Evolutionary conservation across 2,888 invertebrate genomes (phyloP).

Genomic region (Drosophila diplacantha): DNA sequence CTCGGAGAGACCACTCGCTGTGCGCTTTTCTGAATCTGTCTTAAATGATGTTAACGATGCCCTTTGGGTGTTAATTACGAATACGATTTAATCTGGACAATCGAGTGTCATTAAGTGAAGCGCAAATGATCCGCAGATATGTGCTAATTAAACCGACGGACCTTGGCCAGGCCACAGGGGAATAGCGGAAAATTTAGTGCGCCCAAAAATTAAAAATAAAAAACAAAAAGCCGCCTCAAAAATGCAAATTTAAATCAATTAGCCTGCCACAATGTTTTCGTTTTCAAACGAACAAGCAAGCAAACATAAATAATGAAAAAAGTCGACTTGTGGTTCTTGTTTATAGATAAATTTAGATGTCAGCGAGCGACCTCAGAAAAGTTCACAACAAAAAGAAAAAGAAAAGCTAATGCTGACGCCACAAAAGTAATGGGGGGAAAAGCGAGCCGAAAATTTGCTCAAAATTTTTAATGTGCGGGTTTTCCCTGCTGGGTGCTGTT

Average conservation of each 20-base stretch:
- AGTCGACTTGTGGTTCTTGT: slow-evolving; percentile 35
- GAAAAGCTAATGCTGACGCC: slow-evolving; percentile 28
- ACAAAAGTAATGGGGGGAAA: slow-evolving; percentile 22
- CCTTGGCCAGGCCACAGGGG: slow-evolving; percentile 41
- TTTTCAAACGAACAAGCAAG: slow-evolving; percentile 18
- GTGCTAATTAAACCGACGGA: slow-evolving; percentile 60
- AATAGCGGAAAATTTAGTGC: slow-evolving; percentile 18
- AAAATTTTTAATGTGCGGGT: slow-evolving; percentile 44
- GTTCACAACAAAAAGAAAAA: slow-evolving; percentile 23
- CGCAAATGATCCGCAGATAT: slow-evolving; percentile 52
- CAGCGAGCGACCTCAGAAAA: slow-evolving; percentile 40
- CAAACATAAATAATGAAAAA: slow-evolving; percentile 22
- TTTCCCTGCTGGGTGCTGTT: slow-evolving; percentile 19
- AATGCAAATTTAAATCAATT: slow-evolving; percentile 61
- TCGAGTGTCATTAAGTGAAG: slow-evolving; percentile 63
- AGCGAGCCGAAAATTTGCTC: slow-evolving; percentile 41
- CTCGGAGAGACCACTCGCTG: slow-evolving; percentile 42
- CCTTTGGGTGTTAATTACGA: slow-evolving; percentile 72
- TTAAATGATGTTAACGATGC: slow-evolving; percentile 72
- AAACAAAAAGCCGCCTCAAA: slow-evolving; percentile 31
- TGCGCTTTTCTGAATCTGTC: slow-evolving; percentile 46
- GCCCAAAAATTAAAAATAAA: slow-evolving; percentile 1
- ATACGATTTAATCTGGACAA: slow-evolving; percentile 65
- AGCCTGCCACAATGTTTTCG: slow-evolving; percentile 49
- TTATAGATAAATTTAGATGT: slow-evolving; percentile 63